Base-by-base conservation (phyloP, 2,113 vertebrate species). In the Phylloscopus trochilus region DNA sequence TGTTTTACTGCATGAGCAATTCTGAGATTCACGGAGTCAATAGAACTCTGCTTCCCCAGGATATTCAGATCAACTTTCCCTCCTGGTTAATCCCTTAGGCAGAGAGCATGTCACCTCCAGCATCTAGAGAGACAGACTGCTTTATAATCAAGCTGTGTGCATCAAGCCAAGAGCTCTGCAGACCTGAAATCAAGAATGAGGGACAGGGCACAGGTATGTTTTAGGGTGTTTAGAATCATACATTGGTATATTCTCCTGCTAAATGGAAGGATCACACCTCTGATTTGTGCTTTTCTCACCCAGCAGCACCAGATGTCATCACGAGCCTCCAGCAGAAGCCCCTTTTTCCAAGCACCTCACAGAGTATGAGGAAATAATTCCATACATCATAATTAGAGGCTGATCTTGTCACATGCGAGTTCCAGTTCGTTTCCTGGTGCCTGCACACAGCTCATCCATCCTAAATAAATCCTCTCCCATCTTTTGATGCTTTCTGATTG, bases 131-230 rank as follows among this genome's bases (percentile, higher is more conserved):
- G 59, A 78, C 74, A 78, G 51, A 7, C 19, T 84, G 87, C 52
- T 91, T 24, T 89, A 3, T 33, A 43, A 56, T 49, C 69, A 17
- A 75, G 22, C 74, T 81, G 8, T 55, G 47, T 44, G 62, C 28
- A 52, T 28, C 62, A 44, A 14, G 35, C 23, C 39, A 6, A 6
- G 52, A 76, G 62, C 46, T 85, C 63, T 56, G 16, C 67, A 85
- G 37, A 21, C 8, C 46, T 3, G 31, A 30, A 60, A 56, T 37
- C n/a, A 30, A 52, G 68, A 49, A 20, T 30, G 37, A 72, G 53
- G 4, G 31, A 35, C 43, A 47, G 33, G 79, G 33, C 60, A 55
- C 0, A 0, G 31, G 1, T 30, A 7, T 26, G 22, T 49, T 89
- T 89, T 31, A 64, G 64, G 84, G 62, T 79, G 28, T 44, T 78